A percentile compares a stretch with the other conserved stretches of the same genome.
Conservation (phyloP, 1,140 invertebrate species). For the Mizuhopecten yessoensis region DNA sequence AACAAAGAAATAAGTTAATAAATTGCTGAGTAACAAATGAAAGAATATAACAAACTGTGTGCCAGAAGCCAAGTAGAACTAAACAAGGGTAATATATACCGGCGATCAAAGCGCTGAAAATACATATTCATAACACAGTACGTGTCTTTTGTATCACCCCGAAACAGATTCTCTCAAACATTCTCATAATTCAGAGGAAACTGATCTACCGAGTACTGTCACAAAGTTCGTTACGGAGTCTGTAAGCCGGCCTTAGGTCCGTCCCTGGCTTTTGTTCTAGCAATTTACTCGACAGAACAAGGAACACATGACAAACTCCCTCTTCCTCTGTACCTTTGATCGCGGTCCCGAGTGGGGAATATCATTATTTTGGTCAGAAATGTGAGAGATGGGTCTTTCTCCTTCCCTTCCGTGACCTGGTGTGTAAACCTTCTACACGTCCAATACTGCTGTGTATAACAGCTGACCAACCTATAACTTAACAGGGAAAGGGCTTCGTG, state of each 20-base stretch:
- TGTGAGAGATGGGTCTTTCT: background rate
- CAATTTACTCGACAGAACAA: background rate
- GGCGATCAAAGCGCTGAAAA: background rate
- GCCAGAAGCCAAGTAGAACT: background rate
- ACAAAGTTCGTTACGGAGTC: background rate
- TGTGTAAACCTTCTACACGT: background rate
- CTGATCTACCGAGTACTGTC: background rate
- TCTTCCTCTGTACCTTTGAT: constrained; percentile 25
- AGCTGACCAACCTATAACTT: too few species aligned
- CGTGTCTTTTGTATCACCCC: background rate
- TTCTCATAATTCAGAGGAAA: background rate
- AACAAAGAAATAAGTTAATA: background rate
- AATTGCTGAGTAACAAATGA: background rate
- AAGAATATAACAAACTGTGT: background rate
- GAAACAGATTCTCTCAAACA: background rate
- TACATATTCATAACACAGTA: background rate
- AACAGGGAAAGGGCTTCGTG: too few species aligned
- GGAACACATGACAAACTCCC: background rate
- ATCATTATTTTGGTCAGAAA: constrained; percentile 35
- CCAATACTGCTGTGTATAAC: background rate
- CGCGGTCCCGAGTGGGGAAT: background rate
- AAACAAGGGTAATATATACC: background rate
- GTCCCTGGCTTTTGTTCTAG: background rate
- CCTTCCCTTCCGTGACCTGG: background rate
- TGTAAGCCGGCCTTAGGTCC: background rate